Evolutionary conservation across 2,797 vertebrate genomes (phyloP).

Genomic region (Sebastes glaucus): DNA sequence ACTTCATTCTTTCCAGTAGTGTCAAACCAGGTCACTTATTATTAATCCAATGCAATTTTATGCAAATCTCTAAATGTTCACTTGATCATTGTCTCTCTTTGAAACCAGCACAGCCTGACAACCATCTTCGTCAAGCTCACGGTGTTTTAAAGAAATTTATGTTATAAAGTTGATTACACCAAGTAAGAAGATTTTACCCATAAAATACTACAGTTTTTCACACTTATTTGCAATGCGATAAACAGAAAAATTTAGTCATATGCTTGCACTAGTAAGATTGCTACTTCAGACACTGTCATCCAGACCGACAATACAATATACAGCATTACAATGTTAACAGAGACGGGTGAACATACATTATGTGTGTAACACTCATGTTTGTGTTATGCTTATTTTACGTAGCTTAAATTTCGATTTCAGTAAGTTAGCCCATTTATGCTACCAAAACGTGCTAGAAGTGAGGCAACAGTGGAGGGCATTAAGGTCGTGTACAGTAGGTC

Average conservation of each 20-base stretch:
- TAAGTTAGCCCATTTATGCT: not conserved
- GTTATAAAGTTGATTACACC: not conserved
- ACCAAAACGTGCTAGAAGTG: not conserved
- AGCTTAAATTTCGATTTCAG: not conserved
- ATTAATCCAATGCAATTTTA: slow-evolving; percentile 6
- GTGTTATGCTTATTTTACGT: not conserved
- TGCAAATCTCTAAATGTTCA: not conserved
- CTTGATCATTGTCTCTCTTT: not conserved
- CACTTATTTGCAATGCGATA: not conserved
- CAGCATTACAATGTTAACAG: not conserved
- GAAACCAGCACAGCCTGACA: not conserved
- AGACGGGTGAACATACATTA: not conserved
- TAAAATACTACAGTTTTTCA: not conserved
- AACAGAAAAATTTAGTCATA: not conserved
- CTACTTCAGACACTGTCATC: not conserved
- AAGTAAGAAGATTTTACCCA: not conserved
- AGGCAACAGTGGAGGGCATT: not conserved
- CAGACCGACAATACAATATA: not conserved
- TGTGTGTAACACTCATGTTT: not conserved
- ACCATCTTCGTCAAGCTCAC: not conserved
- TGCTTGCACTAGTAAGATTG: not conserved
- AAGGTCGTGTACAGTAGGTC: not conserved
- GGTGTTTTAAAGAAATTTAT: not conserved
- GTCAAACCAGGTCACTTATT: slow-evolving; percentile 29
- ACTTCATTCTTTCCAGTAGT: slow-evolving; percentile 23